Percentiles rank a stretch among this genome's conserved stretches.
Evolutionary conservation across 2,797 vertebrate genomes (phyloP).

Genomic region (Clarias laeviceps): DNA sequence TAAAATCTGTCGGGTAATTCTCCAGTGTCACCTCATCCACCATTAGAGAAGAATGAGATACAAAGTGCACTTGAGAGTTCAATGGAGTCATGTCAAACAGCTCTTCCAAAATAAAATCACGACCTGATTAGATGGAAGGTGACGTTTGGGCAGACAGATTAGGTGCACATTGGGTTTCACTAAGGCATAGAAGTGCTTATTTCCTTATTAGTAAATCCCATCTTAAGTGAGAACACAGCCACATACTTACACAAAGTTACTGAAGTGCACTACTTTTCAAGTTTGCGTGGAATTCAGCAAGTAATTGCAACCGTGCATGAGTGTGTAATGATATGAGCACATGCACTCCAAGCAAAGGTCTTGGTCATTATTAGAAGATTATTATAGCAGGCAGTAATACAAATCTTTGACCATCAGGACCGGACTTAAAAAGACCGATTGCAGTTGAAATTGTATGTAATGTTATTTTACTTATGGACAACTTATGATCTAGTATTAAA

Average conservation of each 20-base stretch:
- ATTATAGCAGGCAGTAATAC: background rate
- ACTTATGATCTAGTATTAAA: background rate
- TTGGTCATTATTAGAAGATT: background rate
- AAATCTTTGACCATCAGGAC: background rate
- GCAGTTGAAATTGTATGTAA: background rate
- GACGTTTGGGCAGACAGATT: background rate
- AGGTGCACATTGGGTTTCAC: conserved; percentile 1
- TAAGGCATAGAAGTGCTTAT: background rate
- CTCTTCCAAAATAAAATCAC: conserved; percentile 5
- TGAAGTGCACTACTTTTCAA: background rate
- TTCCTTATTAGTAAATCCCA: conserved; percentile 3
- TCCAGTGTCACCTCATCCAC: background rate
- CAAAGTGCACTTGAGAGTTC: background rate
- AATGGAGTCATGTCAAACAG: background rate
- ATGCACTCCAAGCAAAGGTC: background rate
- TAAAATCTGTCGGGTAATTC: background rate
- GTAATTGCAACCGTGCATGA: background rate
- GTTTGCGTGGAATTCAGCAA: background rate
- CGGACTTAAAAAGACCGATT: background rate
- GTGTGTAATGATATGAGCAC: background rate
- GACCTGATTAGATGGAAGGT: background rate
- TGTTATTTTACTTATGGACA: background rate
- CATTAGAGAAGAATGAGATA: background rate
- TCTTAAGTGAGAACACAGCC: background rate
- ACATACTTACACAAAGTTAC: background rate